A percentile compares a stretch with the other conserved stretches of the same genome.
Conservation (phyloP, 2,113 vertebrate genomes). For the Cryptomyrus ogoouensis region DNA sequence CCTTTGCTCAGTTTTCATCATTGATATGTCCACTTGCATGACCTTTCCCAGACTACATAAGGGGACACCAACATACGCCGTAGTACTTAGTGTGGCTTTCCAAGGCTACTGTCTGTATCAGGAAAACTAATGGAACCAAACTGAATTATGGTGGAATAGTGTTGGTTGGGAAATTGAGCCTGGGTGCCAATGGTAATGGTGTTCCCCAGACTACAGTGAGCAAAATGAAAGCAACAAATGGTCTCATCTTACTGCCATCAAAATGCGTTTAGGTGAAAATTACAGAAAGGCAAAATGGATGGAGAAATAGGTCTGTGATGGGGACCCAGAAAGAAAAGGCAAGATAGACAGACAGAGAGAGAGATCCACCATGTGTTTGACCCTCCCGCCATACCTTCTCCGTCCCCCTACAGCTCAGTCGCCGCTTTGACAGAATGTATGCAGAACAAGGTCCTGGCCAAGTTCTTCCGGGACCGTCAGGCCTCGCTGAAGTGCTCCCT, state of each 20-base stretch:
- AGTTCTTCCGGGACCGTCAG: slow-evolving; percentile 87
- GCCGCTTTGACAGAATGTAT: slow-evolving; percentile 84
- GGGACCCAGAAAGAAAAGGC: neutral
- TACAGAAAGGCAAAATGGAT: neutral
- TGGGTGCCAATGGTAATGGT: neutral
- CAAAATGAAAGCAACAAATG: neutral
- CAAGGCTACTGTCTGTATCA: neutral
- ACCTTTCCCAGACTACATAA: neutral
- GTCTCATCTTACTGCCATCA: neutral
- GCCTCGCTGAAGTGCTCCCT: slow-evolving; percentile 74
- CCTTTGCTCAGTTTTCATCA: neutral
- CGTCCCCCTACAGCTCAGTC: slow-evolving; percentile 70
- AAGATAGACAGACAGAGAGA: neutral
- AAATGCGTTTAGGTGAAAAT: neutral
- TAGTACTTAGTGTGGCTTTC: neutral
- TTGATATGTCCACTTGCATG: neutral
- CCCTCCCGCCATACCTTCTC: neutral
- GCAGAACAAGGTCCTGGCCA: slow-evolving; percentile 82
- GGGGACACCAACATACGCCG: neutral
- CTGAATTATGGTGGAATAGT: neutral
- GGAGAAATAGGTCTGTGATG: neutral
- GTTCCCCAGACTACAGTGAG: neutral
- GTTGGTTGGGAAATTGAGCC: neutral
- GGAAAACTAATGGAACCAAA: neutral
- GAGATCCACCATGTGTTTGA: neutral